Evolutionary conservation across 53 echinoderm and acorn worm species (phyloP), one percentile per base, ranked within the genome.

Genomic region (Stichopus horrens): DNA sequence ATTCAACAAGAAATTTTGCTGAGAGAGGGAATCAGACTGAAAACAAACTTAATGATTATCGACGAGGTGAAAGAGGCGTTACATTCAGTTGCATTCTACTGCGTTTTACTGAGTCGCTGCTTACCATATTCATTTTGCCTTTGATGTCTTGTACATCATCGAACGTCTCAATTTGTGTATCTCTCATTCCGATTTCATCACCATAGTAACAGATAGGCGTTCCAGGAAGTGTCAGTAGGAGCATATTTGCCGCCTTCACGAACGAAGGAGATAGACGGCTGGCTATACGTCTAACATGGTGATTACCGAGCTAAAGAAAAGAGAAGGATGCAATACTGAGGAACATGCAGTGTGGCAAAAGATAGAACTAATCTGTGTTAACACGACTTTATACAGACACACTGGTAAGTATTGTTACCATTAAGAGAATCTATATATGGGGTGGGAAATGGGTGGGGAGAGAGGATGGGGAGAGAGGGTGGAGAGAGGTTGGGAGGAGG

Each of bases 201-300:
- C 97, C 97, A 88, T 96, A 95, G 94, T 96, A 96, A 91, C 92
- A 91, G 83, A 94, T 93, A 23, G 97, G 97, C 54, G 95, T 96
- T 19, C 97, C 97, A 4, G 97, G 97, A 6, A 96, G 86, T n/a
- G 97, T 96, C 65, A 96, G 88, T 51, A 96, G 78, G 16, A 96
- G 74, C 87, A 96, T 90, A 60, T 96, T 95, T 22, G 91, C 90
- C 8, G 90, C 93, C 13, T 91, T 88, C n/a, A 89, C 90, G 60
- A 92, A 91, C 7, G 20, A 4, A 7, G 7, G 22, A 4, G 74
- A 73, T 80, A 95, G 68, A 88, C 95, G 97, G 85, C 93, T 95
- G 73, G 97, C 91, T 54, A 96, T 95, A 76, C 97, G 95, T 56
- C 91, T 91, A 21, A 90, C 88, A 6, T 88, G 92, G 84, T 94